A percentile compares a stretch with the other conserved stretches of the same genome.
phyloP scores from a whole-genome alignment of 2,888 invertebrate species.

The Hanleya hanleyi region DNA sequence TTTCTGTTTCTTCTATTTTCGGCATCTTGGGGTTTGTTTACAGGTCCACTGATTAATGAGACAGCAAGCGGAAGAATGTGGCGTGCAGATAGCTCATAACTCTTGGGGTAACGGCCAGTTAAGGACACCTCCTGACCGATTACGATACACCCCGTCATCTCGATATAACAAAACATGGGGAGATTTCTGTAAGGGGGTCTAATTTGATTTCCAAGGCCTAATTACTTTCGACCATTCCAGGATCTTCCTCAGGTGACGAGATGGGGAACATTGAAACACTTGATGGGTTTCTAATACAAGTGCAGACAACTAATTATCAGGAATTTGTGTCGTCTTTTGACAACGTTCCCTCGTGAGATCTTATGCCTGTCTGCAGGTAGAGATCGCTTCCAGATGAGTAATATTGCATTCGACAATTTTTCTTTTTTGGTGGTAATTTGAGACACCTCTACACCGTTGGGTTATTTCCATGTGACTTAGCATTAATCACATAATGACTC shows the following conservation, averaged over 20 bases:
- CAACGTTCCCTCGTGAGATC: no score
- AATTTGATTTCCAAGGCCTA: neutral
- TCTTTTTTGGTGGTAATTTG: neutral
- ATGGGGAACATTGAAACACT: neutral
- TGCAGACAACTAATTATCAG: neutral
- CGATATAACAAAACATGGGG: no score
- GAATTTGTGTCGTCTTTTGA: neutral
- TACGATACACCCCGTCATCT: no score
- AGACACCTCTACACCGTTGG: neutral
- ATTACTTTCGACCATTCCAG: neutral
- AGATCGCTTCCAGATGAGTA: neutral
- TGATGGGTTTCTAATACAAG: neutral
- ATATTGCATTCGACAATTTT: neutral
- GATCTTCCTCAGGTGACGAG: neutral
- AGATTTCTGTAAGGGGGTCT: no score
- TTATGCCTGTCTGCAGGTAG: no score
- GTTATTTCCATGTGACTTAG: neutral
- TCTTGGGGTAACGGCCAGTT: neutral
- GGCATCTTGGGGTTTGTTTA: no score
- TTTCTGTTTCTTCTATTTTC: no score
- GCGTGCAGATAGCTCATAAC: neutral
- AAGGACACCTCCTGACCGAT: neutral
- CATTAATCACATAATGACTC: slow-evolving; percentile 8
- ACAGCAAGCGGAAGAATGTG: neutral
- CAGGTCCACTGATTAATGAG: no score